Conservation (phyloP, 2,888 invertebrate genomes). For the Cryptophagus acutangulus region DNA sequence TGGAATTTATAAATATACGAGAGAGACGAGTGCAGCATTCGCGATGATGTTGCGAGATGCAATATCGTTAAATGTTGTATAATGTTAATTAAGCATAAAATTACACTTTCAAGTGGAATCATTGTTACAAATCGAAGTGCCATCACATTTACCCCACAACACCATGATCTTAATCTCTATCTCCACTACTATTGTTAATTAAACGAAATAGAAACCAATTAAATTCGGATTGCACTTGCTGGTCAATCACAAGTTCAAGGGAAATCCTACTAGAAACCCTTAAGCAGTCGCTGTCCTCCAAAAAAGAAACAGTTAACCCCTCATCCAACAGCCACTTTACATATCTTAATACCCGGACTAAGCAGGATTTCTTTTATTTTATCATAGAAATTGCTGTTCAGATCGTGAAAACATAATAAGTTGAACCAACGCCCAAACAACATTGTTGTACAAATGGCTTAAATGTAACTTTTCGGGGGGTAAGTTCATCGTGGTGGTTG, state of each 20-base stretch:
- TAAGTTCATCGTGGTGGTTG: neutral
- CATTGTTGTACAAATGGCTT: neutral
- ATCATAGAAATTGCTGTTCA: neutral
- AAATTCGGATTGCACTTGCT: constrained; percentile 9
- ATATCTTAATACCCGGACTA: neutral
- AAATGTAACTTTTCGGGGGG: constrained; percentile 1
- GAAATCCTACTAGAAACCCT: no score
- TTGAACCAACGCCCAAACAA: neutral
- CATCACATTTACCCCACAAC: no score
- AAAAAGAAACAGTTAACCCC: no score
- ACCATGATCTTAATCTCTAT: constrained; percentile 28
- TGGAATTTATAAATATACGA: constrained; percentile 3
- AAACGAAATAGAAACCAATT: constrained; percentile 27
- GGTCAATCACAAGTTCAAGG: no score
- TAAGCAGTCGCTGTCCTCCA: no score
- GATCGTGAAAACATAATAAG: neutral
- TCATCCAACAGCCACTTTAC: neutral
- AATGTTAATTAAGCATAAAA: constrained; percentile 30
- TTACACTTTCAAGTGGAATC: constrained; percentile 23
- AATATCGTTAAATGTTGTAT: neutral
- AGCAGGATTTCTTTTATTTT: no score
- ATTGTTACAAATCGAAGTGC: constrained; percentile 1
- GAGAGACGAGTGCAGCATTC: no score
- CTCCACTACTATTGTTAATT: constrained; percentile 29
- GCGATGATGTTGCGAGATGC: neutral